Evolutionary conservation across 2,888 invertebrate genomes (phyloP).

Genomic region (Willowsia nigromaculata): DNA sequence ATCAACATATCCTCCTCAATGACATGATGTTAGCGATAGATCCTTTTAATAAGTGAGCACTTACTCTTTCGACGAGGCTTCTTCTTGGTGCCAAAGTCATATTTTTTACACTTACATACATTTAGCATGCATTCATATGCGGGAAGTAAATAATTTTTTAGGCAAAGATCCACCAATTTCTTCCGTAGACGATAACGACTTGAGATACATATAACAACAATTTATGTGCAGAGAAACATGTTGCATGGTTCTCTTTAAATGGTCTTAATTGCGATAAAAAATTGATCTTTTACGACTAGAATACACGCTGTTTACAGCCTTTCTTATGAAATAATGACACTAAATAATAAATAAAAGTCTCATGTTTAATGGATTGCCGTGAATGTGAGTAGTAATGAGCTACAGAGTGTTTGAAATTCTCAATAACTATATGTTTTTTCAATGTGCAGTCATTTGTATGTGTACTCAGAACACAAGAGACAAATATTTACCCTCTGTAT

Average conservation of each 20-base stretch:
- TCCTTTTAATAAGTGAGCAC: constrained; percentile 28
- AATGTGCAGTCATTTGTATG: not conserved
- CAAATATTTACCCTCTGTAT: not conserved
- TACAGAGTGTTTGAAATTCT: not conserved
- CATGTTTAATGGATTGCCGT: not conserved
- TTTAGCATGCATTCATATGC: not conserved
- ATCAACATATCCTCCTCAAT: not conserved
- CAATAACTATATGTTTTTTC: not conserved
- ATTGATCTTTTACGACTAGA: constrained; percentile 5
- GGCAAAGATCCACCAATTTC: not conserved
- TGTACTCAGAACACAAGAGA: not conserved
- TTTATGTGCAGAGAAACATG: not conserved
- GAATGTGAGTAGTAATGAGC: not conserved
- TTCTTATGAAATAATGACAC: not conserved
- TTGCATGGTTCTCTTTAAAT: constrained; percentile 3
- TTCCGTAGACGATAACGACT: constrained; percentile 12
- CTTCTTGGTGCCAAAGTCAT: constrained; percentile 12
- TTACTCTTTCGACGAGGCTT: not conserved
- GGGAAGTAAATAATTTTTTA: constrained; percentile 16
- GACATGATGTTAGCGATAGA: not conserved
- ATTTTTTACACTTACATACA: not conserved
- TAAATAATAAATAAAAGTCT: constrained; percentile 4
- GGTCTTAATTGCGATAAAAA: constrained; percentile 31
- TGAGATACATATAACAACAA: not conserved
- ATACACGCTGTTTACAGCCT: constrained; percentile 1